These are phyloP conservation scores for Ceuthmochares aereus DNA, from an alignment of 2,113 vertebrate genomes.

Conservation along the genomic window DNA sequence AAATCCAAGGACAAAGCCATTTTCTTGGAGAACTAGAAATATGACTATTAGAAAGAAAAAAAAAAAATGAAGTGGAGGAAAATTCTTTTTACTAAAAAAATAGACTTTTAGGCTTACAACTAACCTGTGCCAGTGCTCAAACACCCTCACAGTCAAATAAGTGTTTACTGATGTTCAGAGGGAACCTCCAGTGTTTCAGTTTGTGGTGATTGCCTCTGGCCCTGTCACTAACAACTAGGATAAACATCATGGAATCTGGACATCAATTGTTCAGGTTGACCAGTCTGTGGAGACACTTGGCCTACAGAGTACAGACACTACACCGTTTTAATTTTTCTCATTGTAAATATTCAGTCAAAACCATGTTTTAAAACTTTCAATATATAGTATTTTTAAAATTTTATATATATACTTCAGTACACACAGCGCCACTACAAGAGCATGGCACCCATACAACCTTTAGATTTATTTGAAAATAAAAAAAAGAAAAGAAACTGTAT, in stretches of 20 bases:
- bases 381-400: too few relatives aligned
- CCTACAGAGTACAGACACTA: background rate
- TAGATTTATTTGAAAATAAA: too few relatives aligned
- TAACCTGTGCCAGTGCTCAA: background rate
- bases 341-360: background rate
- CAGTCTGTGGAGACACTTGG: background rate
- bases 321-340: background rate
- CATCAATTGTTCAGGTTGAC: too few relatives aligned
- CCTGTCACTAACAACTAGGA: background rate
- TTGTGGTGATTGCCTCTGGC: background rate
- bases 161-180: background rate
- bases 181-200: background rate
- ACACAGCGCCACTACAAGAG: too few relatives aligned
- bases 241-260: background rate
- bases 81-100: background rate
- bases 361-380: too few relatives aligned
- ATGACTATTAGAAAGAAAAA: rapidly evolving
- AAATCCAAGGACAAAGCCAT: background rate
- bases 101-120: background rate
- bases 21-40: background rate
- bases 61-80: rapidly evolving
- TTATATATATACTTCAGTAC: too few relatives aligned
- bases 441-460: too few relatives aligned
- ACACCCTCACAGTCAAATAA: background rate
- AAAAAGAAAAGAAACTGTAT: too few relatives aligned